Percentiles rank a stretch among this genome's conserved stretches.
These are phyloP conservation scores for Gambusia holbrooki DNA, from an alignment of 2,113 vertebrate genomes.

Conservation along the genomic window DNA sequence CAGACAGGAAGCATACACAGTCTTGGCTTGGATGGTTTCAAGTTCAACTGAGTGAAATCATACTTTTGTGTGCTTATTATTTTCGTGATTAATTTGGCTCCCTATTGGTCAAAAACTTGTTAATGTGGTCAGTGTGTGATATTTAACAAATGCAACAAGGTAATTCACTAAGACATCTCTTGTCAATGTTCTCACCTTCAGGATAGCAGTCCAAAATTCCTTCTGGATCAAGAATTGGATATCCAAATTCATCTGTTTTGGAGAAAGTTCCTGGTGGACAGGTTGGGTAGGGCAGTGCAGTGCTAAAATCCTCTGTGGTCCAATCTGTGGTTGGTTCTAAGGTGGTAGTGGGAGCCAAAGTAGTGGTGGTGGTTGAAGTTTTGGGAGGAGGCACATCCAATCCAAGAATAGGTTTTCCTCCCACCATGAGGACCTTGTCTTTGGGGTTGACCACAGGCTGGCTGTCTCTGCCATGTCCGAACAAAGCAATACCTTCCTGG, in stretches of 20 bases:
- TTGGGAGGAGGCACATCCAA: conserved; percentile 86
- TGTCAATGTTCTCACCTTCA: conserved; percentile 83
- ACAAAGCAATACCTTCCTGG: conserved; percentile 92
- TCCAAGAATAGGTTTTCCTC: conserved; percentile 92
- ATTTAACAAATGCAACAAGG: neutral
- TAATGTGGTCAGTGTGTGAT: neutral
- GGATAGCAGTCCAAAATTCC: conserved; percentile 88
- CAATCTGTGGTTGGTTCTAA: conserved; percentile 64
- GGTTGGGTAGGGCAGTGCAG: conserved; percentile 74
- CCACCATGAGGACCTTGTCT: conserved; percentile 91
- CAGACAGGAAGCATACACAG: conserved; percentile 29
- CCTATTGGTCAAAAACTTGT: conserved; percentile 9
- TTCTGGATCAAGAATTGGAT: conserved; percentile 77
- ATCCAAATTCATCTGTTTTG: conserved; percentile 85
- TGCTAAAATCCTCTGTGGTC: conserved; percentile 71
- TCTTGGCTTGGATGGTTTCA: conserved; percentile 22
- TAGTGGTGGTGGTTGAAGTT: conserved; percentile 72
- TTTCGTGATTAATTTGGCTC: conserved; percentile 19
- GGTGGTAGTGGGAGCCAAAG: conserved; percentile 69
- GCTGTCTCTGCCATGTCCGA: conserved; percentile 90
- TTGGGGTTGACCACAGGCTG: conserved; percentile 91
- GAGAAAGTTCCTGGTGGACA: conserved; percentile 90
- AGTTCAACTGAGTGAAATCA: conserved; percentile 39
- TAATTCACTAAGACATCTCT: neutral
- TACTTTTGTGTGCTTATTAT: conserved; percentile 24